Conservation (phyloP, 2,113 vertebrate genomes). For the Acrocephalus arundinaceus region DNA sequence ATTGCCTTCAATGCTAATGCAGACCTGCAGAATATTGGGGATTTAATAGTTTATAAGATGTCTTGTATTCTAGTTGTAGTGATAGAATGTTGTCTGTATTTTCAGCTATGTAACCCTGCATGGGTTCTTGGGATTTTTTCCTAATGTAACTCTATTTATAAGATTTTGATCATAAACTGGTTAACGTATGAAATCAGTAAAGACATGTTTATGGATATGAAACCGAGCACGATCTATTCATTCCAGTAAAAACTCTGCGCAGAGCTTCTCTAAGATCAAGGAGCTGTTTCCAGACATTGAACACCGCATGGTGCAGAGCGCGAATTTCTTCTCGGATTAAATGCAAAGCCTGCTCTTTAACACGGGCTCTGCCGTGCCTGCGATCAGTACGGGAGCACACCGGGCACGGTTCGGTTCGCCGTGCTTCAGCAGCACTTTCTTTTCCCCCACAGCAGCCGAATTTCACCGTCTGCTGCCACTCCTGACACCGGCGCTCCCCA, state of each 20-base stretch:
- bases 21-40: background rate
- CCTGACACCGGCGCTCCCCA: background rate
- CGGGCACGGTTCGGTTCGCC: no score
- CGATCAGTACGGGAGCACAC: rapidly evolving
- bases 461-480: background rate
- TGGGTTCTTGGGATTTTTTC: background rate
- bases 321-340: background rate
- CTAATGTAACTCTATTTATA: background rate
- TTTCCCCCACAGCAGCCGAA: background rate
- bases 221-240: background rate
- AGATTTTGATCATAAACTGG: background rate
- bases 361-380: rapidly evolving
- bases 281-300: background rate
- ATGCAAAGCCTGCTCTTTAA: background rate
- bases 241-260: background rate
- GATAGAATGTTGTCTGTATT: background rate
- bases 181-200: background rate
- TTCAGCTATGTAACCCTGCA: background rate
- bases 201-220: background rate
- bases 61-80: background rate
- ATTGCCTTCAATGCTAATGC: background rate
- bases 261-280: background rate
- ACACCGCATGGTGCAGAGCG: background rate
- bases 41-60: background rate
- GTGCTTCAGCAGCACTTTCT: background rate